Percentiles rank a stretch among this genome's conserved stretches.
These are phyloP conservation scores for Alligator sinensis DNA, from an alignment of 2,113 vertebrate genomes.

Conservation along the genomic window DNA sequence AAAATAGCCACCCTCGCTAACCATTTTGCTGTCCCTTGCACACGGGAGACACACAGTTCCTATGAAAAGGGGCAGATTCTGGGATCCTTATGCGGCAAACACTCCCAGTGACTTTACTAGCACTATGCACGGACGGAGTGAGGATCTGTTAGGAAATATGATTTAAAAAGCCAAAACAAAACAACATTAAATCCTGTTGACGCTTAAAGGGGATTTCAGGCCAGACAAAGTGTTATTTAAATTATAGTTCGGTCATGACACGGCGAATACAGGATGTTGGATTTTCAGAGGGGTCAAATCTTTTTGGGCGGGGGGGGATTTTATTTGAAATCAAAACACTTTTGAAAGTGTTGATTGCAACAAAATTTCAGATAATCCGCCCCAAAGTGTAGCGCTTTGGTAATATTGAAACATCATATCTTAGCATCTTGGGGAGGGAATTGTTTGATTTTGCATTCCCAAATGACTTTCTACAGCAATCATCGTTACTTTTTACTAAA, in stretches of 20 bases:
- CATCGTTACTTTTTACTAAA: not conserved
- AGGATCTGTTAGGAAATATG: not conserved
- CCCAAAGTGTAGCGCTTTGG: not conserved
- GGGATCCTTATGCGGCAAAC: not conserved
- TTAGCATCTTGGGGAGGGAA: not conserved
- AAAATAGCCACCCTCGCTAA: slow-evolving; percentile 13
- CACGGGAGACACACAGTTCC: not conserved
- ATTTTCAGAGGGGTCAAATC: not conserved
- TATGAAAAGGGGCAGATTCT: not conserved
- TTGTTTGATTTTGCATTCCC: rapidly evolving
- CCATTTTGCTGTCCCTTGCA: not conserved
- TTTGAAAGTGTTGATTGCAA: not conserved
- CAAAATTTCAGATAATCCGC: not conserved
- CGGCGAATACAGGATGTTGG: not conserved
- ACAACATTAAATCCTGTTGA: slow-evolving; percentile 18
- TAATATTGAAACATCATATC: rapidly evolving
- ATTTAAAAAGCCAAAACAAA: not conserved
- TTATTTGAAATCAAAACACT: not conserved
- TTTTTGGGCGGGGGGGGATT: not conserved
- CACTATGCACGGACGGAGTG: not conserved
- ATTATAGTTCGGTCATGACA: not conserved
- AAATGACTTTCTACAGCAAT: not conserved
- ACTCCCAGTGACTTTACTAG: not conserved
- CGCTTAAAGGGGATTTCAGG: slow-evolving; percentile 11
- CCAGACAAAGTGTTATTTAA: not conserved